Conservation (phyloP, 2,113 vertebrate genomes). For the Petromus typicus region DNA sequence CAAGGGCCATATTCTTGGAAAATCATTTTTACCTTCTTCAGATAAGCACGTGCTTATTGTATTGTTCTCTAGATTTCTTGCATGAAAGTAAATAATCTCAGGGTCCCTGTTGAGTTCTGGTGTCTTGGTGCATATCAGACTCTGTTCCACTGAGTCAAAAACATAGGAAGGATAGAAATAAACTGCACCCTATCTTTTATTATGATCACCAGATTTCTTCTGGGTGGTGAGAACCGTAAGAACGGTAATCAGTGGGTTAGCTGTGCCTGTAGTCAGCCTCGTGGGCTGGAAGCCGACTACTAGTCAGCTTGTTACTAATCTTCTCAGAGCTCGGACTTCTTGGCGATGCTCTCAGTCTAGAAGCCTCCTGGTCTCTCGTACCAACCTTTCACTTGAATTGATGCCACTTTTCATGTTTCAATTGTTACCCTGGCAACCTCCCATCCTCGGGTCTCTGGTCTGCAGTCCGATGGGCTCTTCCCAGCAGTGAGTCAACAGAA, state of each 20-base stretch:
- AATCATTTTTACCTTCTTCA: background rate
- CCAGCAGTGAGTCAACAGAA: conserved; percentile 28
- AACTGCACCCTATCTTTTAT: background rate
- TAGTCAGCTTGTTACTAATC: background rate
- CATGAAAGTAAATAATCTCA: background rate
- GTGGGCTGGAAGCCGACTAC: background rate
- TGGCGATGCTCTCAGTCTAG: background rate
- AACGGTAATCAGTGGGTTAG: background rate
- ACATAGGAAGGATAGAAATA: conserved; percentile 6
- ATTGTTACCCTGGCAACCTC: background rate
- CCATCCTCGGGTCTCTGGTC: background rate
- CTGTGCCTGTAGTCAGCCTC: background rate
- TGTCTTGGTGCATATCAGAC: background rate
- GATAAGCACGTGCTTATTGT: conserved; percentile 2
- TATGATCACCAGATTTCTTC: background rate
- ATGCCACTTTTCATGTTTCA: conserved; percentile 12
- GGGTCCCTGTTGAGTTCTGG: background rate
- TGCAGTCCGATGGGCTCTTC: background rate
- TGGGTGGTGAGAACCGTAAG: background rate
- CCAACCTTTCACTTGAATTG: background rate
- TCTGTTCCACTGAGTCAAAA: conserved; percentile 25
- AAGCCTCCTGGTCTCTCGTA: background rate
- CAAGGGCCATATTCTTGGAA: conserved; percentile 47
- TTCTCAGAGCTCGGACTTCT: background rate
- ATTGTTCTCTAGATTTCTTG: conserved; percentile 18